Percentiles rank a stretch among this genome's conserved stretches.
phyloP scores from a whole-genome alignment of 1,140 invertebrate genomes.

The Drosophila mauritiana region DNA sequence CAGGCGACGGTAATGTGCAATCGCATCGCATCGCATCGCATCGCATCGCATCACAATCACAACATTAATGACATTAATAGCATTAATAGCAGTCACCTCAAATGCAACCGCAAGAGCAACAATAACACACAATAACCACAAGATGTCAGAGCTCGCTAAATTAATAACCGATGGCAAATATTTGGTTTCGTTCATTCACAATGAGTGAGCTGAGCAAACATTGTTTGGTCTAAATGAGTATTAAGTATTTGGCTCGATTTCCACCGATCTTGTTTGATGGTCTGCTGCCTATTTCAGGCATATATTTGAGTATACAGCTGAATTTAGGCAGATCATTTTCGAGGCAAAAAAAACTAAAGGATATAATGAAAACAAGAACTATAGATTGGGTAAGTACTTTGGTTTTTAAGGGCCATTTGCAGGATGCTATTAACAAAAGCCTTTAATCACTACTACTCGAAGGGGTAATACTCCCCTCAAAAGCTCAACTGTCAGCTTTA shows the following conservation, averaged over 20 bases:
- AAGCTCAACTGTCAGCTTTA: too few relatives aligned
- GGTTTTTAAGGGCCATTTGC: too few relatives aligned
- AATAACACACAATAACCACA: slow-evolving; percentile 28
- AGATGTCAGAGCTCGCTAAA: slow-evolving; percentile 21
- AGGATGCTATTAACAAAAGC: too few relatives aligned
- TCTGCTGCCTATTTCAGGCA: background rate
- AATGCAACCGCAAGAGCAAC: slow-evolving; percentile 33
- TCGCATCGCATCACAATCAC: slow-evolving; percentile 21
- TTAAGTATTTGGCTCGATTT: background rate
- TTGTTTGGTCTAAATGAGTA: background rate
- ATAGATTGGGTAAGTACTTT: too few relatives aligned
- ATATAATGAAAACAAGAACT: too few relatives aligned
- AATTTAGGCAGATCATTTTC: too few relatives aligned
- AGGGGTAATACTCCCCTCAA: too few relatives aligned
- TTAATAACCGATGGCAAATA: slow-evolving; percentile 48
- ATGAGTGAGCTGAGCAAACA: slow-evolving; percentile 15
- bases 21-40: slow-evolving; percentile 14
- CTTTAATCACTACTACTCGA: too few relatives aligned
- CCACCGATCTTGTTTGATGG: background rate
- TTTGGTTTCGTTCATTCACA: slow-evolving; percentile 12
- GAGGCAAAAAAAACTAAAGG: background rate
- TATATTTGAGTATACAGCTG: too few relatives aligned
- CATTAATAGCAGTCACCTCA: slow-evolving; percentile 17
- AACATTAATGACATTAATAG: slow-evolving; percentile 14
- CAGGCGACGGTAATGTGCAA: slow-evolving; percentile 25